Evolutionary conservation across 2,113 vertebrate genomes (phyloP).

Genomic region (Equus quagga): DNA sequence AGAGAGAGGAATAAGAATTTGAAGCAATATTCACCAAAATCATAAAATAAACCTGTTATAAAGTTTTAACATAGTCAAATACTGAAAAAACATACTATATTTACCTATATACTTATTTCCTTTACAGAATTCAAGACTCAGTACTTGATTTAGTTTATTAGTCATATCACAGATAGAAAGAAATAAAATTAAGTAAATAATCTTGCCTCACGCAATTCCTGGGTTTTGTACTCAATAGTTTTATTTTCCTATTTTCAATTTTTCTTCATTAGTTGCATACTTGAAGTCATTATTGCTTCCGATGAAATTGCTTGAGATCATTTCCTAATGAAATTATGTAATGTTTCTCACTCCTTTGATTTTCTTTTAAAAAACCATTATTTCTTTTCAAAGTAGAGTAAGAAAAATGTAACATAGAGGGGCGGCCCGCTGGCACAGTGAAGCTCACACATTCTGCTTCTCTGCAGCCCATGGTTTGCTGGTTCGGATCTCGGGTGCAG

Average conservation of each 20-base stretch:
- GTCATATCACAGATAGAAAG: constrained; percentile 27
- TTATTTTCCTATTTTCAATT: constrained; percentile 61
- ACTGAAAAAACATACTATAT: neutral
- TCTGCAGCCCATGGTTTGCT: no score
- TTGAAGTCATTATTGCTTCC: constrained; percentile 53
- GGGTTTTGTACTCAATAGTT: constrained; percentile 24
- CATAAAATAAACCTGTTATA: neutral
- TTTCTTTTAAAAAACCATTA: neutral
- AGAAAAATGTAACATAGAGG: neutral
- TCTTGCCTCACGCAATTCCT: neutral
- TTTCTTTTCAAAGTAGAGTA: constrained; percentile 49
- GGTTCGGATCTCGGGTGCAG: no score
- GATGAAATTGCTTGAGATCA: constrained; percentile 65
- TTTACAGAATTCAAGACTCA: constrained; percentile 4
- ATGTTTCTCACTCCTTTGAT: neutral
- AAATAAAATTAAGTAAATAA: constrained; percentile 37
- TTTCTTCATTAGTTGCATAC: constrained; percentile 37
- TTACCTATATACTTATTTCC: neutral
- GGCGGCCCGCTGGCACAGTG: no score
- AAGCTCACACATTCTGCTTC: no score
- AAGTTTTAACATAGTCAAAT: constrained; percentile 41
- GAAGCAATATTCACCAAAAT: constrained; percentile 47
- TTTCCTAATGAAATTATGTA: constrained; percentile 63
- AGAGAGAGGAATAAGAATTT: neutral
- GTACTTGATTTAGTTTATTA: constrained; percentile 7